Base-by-base conservation (phyloP, 2,113 vertebrate species). In the Podarcis muralis region DNA sequence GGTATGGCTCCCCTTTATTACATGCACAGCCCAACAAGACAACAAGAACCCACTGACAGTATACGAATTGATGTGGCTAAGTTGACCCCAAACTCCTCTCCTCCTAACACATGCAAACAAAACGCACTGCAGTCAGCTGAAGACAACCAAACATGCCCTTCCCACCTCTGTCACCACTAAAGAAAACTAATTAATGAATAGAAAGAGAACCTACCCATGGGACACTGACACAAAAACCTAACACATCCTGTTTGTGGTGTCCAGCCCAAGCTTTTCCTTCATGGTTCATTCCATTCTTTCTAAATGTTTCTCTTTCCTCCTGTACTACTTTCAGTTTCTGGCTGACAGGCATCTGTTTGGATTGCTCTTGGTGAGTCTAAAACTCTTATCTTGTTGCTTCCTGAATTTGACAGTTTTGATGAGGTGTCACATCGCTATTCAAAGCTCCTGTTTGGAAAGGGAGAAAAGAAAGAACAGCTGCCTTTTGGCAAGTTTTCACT, bases 381-480 rank as follows among this genome's bases (percentile, higher is more conserved):
- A 84, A 53, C n/a, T 53, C 40, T 72, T 72, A 30, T 5, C 48
- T 74, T 40, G 22, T 59, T 81, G 78, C 25, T 87, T 59, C 18
- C 15, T 59, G 32, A 59, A 37, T 57, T 53, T 88, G 81, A 83
- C 43, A 57, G 65, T 69, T 68, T 20, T 77, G 59, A 83, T 77
- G 8, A 88, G 18, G 62, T 88, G 74, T 88, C 40, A 88, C 77
- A 83, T 30, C 77, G n/a, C 9, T 83, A 72, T 84, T 83, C 81
- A 88, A 77, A 76, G 23, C 59, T 77, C 57, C 40, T 53, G 53
- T 82, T 82, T 82, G 86, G 66, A 59, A 72, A 9, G 3, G 18
- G 7, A 35, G 35, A 37, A 25, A 15, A 18, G 4, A 16, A 18
- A 68, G 18, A 88, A n/a, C 57, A 25, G 57, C 81, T 88, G 32